phyloP scores from a whole-genome alignment of 2,113 vertebrate species.

The Pteropus alecto region DNA sequence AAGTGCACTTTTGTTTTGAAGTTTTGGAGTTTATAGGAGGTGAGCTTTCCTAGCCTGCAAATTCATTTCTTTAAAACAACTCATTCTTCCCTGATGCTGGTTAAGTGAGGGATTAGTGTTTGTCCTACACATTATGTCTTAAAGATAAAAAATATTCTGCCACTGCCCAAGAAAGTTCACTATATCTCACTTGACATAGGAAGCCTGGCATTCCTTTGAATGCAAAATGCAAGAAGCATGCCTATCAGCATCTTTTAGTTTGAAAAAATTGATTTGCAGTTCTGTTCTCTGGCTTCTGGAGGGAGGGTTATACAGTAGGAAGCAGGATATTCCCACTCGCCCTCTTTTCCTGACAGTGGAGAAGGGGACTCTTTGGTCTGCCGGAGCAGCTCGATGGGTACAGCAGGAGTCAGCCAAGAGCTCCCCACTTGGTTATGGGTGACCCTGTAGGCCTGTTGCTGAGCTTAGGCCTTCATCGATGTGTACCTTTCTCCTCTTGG shows the following conservation, averaged over 20 bases:
- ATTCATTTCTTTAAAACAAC: slow-evolving; percentile 20
- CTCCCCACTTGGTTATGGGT: neutral
- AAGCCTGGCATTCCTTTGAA: slow-evolving; percentile 1
- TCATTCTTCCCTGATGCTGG: neutral
- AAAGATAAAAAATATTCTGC: slow-evolving; percentile 25
- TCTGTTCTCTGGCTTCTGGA: neutral
- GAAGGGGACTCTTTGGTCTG: neutral
- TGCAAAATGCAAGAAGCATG: neutral
- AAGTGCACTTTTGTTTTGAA: neutral
- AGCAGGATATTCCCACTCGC: neutral
- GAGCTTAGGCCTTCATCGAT: neutral
- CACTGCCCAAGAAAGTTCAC: neutral
- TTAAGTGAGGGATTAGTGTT: slow-evolving; percentile 15
- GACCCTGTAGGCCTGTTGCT: neutral
- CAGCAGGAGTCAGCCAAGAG: neutral
- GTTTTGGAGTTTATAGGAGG: neutral
- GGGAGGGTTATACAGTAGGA: neutral
- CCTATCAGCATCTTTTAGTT: neutral
- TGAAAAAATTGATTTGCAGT: slow-evolving; percentile 23
- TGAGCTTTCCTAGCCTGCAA: neutral
- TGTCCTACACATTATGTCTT: slow-evolving; percentile 17
- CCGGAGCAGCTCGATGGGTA: neutral
- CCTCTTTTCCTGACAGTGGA: neutral
- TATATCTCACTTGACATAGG: neutral
- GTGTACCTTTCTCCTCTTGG: neutral